phyloP scores from a whole-genome alignment of 2,113 vertebrate species.

The Anguilla rostrata region DNA sequence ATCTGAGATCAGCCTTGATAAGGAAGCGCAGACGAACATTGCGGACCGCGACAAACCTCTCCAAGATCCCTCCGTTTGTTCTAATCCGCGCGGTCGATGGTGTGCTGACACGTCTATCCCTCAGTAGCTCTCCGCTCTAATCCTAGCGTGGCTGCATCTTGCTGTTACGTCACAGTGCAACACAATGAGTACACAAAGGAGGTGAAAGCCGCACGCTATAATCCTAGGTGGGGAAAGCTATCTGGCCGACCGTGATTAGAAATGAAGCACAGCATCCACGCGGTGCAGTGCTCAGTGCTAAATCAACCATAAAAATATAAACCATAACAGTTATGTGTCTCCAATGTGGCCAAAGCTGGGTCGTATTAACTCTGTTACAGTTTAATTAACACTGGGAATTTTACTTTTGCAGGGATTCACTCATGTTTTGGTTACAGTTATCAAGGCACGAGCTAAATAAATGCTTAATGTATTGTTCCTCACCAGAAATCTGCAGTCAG shows the following conservation, averaged over 20 bases:
- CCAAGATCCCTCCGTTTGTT: background rate
- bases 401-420: background rate
- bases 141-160: background rate
- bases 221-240: background rate
- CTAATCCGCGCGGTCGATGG: background rate
- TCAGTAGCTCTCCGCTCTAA: background rate
- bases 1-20: background rate
- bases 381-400: no score
- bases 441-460: background rate
- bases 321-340: no score
- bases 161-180: background rate
- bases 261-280: background rate
- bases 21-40: background rate
- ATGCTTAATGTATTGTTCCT: background rate
- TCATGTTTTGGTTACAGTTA: background rate
- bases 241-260: background rate
- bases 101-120: background rate
- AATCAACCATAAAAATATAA: no score
- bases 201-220: background rate
- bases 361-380: no score
- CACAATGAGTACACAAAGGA: background rate
- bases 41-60: background rate
- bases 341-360: no score
- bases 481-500: background rate
- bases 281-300: no score